Evolutionary conservation across 2,113 vertebrate genomes (phyloP).

Genomic region (Irena cyanogastra): DNA sequence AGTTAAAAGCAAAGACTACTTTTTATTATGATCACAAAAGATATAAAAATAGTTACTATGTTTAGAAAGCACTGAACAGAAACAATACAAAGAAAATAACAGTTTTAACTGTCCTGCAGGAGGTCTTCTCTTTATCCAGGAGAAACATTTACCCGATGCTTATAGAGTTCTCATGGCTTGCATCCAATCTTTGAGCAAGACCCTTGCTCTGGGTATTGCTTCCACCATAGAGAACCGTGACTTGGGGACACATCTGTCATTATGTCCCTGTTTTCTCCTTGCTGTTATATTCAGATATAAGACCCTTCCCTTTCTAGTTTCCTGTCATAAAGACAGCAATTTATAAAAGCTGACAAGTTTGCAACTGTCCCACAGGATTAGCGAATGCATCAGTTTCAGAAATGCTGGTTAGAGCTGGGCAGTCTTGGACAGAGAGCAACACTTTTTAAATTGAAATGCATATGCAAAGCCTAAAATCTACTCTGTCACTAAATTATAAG

Average conservation of each 20-base stretch:
- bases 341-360: constrained; percentile 38
- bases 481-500: not conserved
- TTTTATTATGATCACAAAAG: not conserved
- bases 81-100: not conserved
- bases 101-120: constrained; percentile 1
- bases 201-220: not conserved
- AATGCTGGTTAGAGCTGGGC: not conserved
- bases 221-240: not conserved
- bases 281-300: constrained; percentile 12
- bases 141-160: constrained; percentile 34
- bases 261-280: not conserved
- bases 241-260: not conserved
- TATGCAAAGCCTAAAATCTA: not conserved
- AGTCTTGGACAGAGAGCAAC: not conserved
- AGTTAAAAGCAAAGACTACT: not conserved
- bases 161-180: constrained; percentile 19
- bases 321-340: constrained; percentile 36
- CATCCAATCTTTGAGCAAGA: constrained; percentile 25
- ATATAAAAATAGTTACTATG: not conserved
- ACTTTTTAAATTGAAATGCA: not conserved
- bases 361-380: constrained; percentile 19
- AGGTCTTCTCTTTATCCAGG: constrained; percentile 12
- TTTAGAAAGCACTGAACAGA: constrained; percentile 6
- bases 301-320: not conserved
- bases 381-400: not conserved